Evolutionary conservation across 2,888 invertebrate species (phyloP), one percentile per base, ranked within the genome.

Genomic region (Cantharis nigra): DNA sequence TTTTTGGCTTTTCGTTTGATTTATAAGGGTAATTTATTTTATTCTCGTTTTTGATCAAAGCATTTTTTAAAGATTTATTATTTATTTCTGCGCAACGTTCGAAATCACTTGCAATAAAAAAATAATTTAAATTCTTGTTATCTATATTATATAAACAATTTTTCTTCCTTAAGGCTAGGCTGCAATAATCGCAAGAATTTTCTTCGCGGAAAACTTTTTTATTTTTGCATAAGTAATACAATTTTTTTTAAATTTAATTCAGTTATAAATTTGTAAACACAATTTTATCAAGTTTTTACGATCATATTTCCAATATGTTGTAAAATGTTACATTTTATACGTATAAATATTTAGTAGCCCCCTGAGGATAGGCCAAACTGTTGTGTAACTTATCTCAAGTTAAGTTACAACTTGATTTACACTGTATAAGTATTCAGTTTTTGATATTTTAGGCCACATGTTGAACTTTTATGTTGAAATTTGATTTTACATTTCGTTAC

Each of bases 331-430:
- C 49, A 49, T 49, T 49, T 49, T 49, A 67, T 26, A 67, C 18
- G 65, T 23, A 67, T 67, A 67, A 11, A 67, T 23, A 23, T 67
- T 67, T 67, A 26, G 26, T 20, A 67, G 65, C 26, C 65, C 26
- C 65, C 9, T 7, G 23, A 26, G 65, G 26, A 23, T 23, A n/a
- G 23, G 65, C 65, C 65, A 67, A 67, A 67, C 23, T 67, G 65
- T 67, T 67, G 65, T 67, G 65, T 67, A 67, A 67, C 65, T 67
- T 67, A 67, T 67, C 65, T 67, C 20, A 67, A 67, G 65, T 67
- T 67, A 26, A 67, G 23, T 67, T 67, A 26, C 18, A 23, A 67
- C 65, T 67, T 67, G 65, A 67, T 67, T 67, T 67, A 67, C 65
- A 67, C 65, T n/a, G 65, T 23, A 23, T 67, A 20, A 23, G 65